Conservation (phyloP, 2,797 vertebrate species). For the Halcyon smyrnensis region DNA sequence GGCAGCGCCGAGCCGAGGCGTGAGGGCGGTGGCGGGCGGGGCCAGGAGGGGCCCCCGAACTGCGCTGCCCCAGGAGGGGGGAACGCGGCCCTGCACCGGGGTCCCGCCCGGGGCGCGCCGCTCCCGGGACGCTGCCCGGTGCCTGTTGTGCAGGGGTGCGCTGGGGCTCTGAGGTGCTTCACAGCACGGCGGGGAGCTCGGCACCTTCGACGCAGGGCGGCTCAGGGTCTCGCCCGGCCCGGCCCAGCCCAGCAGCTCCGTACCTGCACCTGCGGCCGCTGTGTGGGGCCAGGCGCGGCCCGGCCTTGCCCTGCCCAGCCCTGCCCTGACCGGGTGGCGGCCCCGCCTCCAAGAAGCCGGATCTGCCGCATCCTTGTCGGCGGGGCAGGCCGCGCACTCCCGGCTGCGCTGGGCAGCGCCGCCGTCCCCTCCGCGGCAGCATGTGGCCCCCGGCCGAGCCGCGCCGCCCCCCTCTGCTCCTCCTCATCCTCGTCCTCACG, state of each 20-base stretch:
- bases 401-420: not conserved
- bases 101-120: not conserved
- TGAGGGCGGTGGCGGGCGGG: not conserved
- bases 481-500: constrained; percentile 15
- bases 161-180: not conserved
- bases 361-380: constrained; percentile 14
- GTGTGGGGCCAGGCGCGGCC: not conserved
- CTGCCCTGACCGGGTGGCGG: not conserved
- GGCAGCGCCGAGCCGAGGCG: not conserved
- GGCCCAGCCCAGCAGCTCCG: too few species aligned
- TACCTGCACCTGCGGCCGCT: not conserved
- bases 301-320: not conserved
- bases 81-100: too few species aligned
- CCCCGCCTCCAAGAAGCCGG: constrained; percentile 64
- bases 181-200: not conserved
- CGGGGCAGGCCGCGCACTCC: not conserved
- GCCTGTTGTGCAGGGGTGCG: not conserved
- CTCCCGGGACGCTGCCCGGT: not conserved
- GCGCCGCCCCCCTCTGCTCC: not conserved
- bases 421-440: not conserved
- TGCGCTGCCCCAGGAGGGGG: not conserved
- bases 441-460: not conserved
- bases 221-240: not conserved
- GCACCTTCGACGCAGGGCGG: not conserved
- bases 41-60: not conserved